Base-by-base conservation (phyloP, 2,797 vertebrate species). In the Mormyrops boulengeri region DNA sequence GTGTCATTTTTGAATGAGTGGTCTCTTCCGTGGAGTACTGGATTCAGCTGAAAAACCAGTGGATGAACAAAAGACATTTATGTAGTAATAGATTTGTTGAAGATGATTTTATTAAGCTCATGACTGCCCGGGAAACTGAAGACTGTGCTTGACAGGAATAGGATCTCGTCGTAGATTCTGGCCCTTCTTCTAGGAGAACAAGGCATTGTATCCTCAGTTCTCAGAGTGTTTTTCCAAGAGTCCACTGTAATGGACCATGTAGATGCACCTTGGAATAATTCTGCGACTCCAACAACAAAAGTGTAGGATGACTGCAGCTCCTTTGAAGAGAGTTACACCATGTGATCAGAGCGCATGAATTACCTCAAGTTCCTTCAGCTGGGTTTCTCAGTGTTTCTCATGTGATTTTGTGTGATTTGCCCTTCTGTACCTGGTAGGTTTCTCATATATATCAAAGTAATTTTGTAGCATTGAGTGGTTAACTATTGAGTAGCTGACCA, bases 121-220 rank as follows among this genome's bases (percentile, higher is more conserved):
- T n/a, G 47, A 93, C 94, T 95, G 94, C 94, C 94, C 30, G 90
- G 89, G 52, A 52, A 89, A 57, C 52, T 84, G 34, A 38, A 44
- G 88, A 22, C 26, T 69, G 69, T 82, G 69, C 17, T 38, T 38
- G 8, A 89, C 52, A 52, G 8, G 12, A 41, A 19, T 17, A 41
- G 88, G 69, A 38, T 49, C 69, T 41, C 7, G 0, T 26, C 57
- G 3, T 26, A 12, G 52, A 41, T 85, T 47, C 22, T 57, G 38
- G 19, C 84, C 34, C n/a, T 30, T 11, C 88, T 80, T 34, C 14
- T 89, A 9, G 14, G 34, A n/a, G 49, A 22, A 80, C 4, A 57
- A 17, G 52, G 52, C 50, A 55, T 86, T 2, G 2, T 30, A n/a
- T 34, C 50, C 0, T 30, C 6, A 55, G 22, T 53, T 44, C 11